A percentile compares a stretch with the other conserved stretches of the same genome.
Evolutionary conservation across 1,140 invertebrate genomes (phyloP).

Genomic region (Aphis craccivora): DNA sequence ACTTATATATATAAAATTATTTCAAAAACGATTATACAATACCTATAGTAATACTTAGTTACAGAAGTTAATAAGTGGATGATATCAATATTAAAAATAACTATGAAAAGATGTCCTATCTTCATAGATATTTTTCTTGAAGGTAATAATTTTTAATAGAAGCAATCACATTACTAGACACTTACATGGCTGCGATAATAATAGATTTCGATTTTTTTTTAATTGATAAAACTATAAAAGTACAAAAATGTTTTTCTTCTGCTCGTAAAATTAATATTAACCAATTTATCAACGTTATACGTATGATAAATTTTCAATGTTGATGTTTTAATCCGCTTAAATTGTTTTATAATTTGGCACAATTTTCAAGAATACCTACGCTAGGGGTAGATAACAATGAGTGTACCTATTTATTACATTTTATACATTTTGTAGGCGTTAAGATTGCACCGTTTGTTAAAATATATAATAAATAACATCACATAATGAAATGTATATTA

Average conservation of each 20-base stretch:
- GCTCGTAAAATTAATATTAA: background rate
- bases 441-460: background rate
- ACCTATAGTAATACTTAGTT: background rate
- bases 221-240: background rate
- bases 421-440: constrained; percentile 17
- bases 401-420: background rate
- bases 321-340: background rate
- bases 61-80: background rate
- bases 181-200: no score
- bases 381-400: background rate
- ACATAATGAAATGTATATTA: background rate
- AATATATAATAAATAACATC: background rate
- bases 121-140: background rate
- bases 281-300: background rate
- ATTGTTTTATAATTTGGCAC: background rate
- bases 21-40: background rate
- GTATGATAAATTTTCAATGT: background rate
- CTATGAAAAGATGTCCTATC: background rate
- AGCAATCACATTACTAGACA: no score
- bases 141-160: background rate
- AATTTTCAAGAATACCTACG: background rate
- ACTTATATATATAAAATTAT: background rate
- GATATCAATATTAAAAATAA: background rate
- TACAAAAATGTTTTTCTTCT: background rate
- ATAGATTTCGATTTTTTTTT: background rate